Percentiles rank a stretch among this genome's conserved stretches.
Evolutionary conservation across 1,140 invertebrate species (phyloP).

Genomic region (Pinna nobilis): DNA sequence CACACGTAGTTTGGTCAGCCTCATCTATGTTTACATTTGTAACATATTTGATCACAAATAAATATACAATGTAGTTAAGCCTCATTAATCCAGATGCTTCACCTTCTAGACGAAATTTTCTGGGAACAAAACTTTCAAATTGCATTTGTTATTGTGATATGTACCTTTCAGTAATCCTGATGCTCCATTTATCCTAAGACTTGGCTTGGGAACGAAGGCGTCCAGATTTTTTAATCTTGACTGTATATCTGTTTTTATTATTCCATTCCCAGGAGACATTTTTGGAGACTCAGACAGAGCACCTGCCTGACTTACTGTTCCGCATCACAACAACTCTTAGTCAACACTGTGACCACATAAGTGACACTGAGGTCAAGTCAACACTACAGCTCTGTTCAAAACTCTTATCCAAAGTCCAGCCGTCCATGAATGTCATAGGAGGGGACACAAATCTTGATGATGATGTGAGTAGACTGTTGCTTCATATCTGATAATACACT

Average conservation of each 20-base stretch:
- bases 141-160: too few species aligned
- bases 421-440: constrained; percentile 75
- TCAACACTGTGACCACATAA: constrained; percentile 78
- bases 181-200: too few species aligned
- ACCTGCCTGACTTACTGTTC: constrained; percentile 84
- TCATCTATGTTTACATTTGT: too few species aligned
- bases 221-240: not conserved
- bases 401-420: constrained; percentile 86
- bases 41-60: too few species aligned
- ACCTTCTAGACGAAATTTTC: too few species aligned
- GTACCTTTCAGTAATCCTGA: too few species aligned
- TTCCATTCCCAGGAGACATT: constrained; percentile 80
- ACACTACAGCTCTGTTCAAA: constrained; percentile 84
- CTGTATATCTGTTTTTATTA: constrained; percentile 1
- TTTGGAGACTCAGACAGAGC: constrained; percentile 86
- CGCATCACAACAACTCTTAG: constrained; percentile 80
- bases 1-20: too few species aligned
- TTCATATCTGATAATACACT: not conserved
- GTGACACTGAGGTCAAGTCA: constrained; percentile 80
- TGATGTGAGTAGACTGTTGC: not conserved
- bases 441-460: constrained; percentile 15
- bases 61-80: too few species aligned
- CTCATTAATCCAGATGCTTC: too few species aligned
- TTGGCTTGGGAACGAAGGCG: too few species aligned
- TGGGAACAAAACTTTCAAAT: too few species aligned